Base-by-base conservation (phyloP, 2,113 vertebrate genomes). In the Noturus placidus region DNA sequence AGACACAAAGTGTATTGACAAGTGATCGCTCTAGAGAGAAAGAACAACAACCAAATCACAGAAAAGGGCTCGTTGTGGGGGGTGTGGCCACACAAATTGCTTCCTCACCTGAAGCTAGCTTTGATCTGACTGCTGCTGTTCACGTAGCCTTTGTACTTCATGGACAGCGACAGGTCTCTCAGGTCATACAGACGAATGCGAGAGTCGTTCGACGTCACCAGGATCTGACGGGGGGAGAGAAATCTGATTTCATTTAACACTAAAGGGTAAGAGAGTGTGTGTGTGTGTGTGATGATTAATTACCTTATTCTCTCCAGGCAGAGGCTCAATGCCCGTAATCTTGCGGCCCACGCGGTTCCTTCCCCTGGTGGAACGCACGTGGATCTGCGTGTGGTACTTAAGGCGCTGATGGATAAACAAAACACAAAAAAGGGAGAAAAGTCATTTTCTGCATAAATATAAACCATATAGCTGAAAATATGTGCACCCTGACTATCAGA, bases 81-180 rank as follows among this genome's bases (percentile, higher is more conserved):
- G 42, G 42, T 0, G 42, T 46, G 42, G 42, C 42, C 42, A 46
- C 5, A 46, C 42, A 46, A 46, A 46, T 46, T 6, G 42, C 42
- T 46, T 46, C 17, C 54, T 56, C 54, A 56, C 54, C 54, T 56
- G 54, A 56, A 56, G 92, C 97, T 99, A 70, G 98, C 98, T 95
- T 99, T 99, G 92, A 99, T 99, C 92, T 99, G 98, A 92, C 98
- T 99, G 95, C 98, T 99, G 95, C 97, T 97, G 94, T 99, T 99
- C 89, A 98, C 97, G 72, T 98, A 99, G 87, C 98, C 98, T 92
- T 99, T 99, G 94, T 99, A 99, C 84, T 99, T 99, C 98, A 99
- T 99, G 42, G 98, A 99, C 25, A 99, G 91, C 86, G 98, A 99
- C 90, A 99, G 94, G 94, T 99, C 98, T 94, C 98, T 96, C 89